Percentiles rank a stretch among this genome's conserved stretches.
Conservation (phyloP, 2,113 vertebrate species). For the Pedetes capensis region DNA sequence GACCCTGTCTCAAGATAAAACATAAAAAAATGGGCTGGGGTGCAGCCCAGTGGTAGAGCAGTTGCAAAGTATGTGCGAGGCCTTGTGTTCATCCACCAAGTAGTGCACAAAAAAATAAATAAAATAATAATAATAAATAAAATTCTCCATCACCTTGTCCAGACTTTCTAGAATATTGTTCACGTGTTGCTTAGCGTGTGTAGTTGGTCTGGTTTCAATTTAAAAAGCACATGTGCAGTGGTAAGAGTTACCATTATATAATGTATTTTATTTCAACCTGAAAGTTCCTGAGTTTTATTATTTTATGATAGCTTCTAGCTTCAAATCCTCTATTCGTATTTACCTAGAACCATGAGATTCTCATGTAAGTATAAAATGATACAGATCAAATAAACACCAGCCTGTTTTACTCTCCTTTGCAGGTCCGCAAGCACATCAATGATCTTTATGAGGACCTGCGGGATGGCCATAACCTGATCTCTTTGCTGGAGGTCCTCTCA, state of each 20-base stretch:
- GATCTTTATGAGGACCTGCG: slow-evolving; percentile 95
- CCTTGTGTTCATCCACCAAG: too few species aligned
- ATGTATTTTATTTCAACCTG: not conserved
- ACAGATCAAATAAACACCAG: not conserved
- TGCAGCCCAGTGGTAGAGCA: too few species aligned
- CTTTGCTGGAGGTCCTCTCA: slow-evolving; percentile 96
- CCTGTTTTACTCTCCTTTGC: slow-evolving; percentile 2
- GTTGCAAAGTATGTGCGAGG: too few species aligned
- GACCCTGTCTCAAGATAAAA: too few species aligned
- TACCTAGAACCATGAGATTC: not conserved
- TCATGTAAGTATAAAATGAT: slow-evolving; percentile 30
- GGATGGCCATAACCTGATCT: slow-evolving; percentile 98
- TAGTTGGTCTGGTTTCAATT: not conserved
- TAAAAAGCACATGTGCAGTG: not conserved
- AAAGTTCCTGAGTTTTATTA: slow-evolving; percentile 36
- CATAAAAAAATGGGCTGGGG: too few species aligned
- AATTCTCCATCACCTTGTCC: not conserved
- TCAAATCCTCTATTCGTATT: slow-evolving; percentile 39
- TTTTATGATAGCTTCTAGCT: slow-evolving; percentile 2
- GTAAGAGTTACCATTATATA: not conserved
- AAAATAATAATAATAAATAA: too few species aligned
- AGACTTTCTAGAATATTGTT: slow-evolving; percentile 27
- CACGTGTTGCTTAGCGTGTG: not conserved
- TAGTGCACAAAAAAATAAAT: too few species aligned
- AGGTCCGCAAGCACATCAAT: slow-evolving; percentile 97